Conservation (phyloP, 2,797 vertebrate species). For the Hyperoplus immaculatus region DNA sequence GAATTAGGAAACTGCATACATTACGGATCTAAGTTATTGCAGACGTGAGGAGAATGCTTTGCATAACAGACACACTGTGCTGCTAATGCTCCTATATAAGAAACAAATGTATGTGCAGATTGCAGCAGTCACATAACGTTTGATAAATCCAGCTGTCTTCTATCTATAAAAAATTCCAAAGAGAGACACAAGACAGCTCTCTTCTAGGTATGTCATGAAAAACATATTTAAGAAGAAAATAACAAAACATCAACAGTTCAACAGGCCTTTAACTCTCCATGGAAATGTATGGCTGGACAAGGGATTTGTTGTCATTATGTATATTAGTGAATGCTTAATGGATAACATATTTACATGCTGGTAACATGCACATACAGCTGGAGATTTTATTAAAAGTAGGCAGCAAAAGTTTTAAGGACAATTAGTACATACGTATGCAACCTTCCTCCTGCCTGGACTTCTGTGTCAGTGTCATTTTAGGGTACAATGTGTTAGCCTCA, state of each 20-base stretch:
- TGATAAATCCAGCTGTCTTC: slow-evolving; percentile 6
- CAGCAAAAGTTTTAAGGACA: slow-evolving; percentile 45
- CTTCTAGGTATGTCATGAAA: slow-evolving; percentile 5
- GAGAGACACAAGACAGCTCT: background rate
- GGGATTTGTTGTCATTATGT: slow-evolving; percentile 33
- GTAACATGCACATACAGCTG: slow-evolving; percentile 14
- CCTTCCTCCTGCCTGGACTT: slow-evolving; percentile 43
- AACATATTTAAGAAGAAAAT: background rate
- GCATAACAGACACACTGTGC: background rate
- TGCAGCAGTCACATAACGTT: background rate
- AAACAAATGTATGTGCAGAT: background rate
- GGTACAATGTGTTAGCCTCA: slow-evolving; percentile 52
- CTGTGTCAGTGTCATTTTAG: slow-evolving; percentile 59
- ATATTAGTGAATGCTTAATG: slow-evolving; percentile 8
- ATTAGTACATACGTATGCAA: slow-evolving; percentile 38
- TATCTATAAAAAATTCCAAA: slow-evolving; percentile 15
- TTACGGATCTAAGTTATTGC: slow-evolving; percentile 13
- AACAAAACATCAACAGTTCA: slow-evolving; percentile 10
- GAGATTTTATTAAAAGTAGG: slow-evolving; percentile 42
- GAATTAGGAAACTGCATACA: slow-evolving; percentile 18
- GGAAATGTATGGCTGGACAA: slow-evolving; percentile 1
- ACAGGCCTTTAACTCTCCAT: slow-evolving; percentile 4
- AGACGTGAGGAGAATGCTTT: background rate
- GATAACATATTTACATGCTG: slow-evolving; percentile 33
- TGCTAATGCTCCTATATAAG: slow-evolving; percentile 6